Evolutionary conservation across 2,113 vertebrate genomes (phyloP).

Genomic region (Dromas ardeola): DNA sequence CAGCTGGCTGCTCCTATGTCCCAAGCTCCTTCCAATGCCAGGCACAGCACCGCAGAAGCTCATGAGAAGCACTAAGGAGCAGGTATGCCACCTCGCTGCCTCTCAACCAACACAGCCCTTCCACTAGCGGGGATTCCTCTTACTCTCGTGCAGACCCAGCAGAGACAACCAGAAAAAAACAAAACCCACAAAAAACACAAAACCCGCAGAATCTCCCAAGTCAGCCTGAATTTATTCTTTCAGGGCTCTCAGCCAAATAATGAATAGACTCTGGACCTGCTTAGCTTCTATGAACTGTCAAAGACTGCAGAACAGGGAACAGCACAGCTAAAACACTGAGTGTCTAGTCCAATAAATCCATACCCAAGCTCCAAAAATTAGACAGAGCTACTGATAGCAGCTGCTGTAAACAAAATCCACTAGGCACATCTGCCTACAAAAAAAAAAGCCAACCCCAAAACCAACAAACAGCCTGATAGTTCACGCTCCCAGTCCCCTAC

Average conservation of each 20-base stretch:
- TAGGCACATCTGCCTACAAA: not conserved
- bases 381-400: not conserved
- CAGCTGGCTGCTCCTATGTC: not conserved
- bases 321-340: not conserved
- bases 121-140: not conserved
- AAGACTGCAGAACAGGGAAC: not conserved
- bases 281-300: not conserved
- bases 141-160: not conserved
- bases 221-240: constrained; percentile 11
- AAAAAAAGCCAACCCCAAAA: not conserved
- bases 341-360: constrained; percentile 43
- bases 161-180: not conserved
- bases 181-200: not conserved
- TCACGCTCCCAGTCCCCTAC: not conserved
- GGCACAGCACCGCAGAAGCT: not conserved
- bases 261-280: not conserved
- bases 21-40: not conserved
- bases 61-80: not conserved
- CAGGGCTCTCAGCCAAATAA: not conserved
- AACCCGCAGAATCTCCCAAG: not conserved
- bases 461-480: not conserved
- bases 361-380: not conserved
- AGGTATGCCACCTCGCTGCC: not conserved
- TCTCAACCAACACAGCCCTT: not conserved
- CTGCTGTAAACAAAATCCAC: constrained; percentile 25